Evolutionary conservation across 2,888 invertebrate genomes (phyloP).

Genomic region (Opisthograptis luteolata): DNA sequence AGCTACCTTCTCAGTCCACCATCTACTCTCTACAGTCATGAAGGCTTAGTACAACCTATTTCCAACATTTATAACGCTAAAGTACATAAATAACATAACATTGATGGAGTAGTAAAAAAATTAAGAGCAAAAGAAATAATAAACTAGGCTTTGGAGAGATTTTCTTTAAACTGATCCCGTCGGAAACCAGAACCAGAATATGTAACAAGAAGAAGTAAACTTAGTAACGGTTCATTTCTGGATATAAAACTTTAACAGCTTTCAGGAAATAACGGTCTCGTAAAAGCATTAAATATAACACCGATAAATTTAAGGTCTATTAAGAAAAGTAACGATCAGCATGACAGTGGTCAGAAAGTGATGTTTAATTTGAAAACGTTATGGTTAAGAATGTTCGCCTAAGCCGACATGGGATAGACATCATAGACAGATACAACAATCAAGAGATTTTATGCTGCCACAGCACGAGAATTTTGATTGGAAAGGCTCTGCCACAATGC

Average conservation of each 20-base stretch:
- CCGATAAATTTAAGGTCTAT: slow-evolving; percentile 29
- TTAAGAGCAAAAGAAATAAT: too few relatives aligned
- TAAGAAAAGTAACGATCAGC: slow-evolving; percentile 31
- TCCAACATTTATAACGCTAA: not conserved
- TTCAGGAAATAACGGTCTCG: slow-evolving; percentile 31
- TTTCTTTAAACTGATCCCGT: too few relatives aligned
- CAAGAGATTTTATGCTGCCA: too few relatives aligned
- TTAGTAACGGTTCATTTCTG: slow-evolving; percentile 11
- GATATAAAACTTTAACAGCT: slow-evolving; percentile 31
- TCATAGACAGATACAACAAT: too few relatives aligned
- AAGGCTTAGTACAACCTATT: slow-evolving; percentile 1
- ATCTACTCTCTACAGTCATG: slow-evolving; percentile 22
- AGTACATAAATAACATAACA: not conserved
- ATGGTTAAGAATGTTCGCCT: slow-evolving; percentile 3
- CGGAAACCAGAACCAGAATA: not conserved
- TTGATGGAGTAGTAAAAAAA: too few relatives aligned
- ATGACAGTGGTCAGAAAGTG: slow-evolving; percentile 16
- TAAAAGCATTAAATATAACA: slow-evolving; percentile 31
- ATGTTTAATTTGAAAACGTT: not conserved
- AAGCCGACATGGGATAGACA: slow-evolving; percentile 14
- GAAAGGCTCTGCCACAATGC: not conserved
- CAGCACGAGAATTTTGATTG: not conserved
- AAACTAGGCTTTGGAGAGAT: too few relatives aligned
- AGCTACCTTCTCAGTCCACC: slow-evolving; percentile 17
- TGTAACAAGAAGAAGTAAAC: slow-evolving; percentile 11